Evolutionary conservation across 2,113 vertebrate species (phyloP), one percentile per base, ranked within the genome.

Genomic region (Ramphastos sulfuratus): DNA sequence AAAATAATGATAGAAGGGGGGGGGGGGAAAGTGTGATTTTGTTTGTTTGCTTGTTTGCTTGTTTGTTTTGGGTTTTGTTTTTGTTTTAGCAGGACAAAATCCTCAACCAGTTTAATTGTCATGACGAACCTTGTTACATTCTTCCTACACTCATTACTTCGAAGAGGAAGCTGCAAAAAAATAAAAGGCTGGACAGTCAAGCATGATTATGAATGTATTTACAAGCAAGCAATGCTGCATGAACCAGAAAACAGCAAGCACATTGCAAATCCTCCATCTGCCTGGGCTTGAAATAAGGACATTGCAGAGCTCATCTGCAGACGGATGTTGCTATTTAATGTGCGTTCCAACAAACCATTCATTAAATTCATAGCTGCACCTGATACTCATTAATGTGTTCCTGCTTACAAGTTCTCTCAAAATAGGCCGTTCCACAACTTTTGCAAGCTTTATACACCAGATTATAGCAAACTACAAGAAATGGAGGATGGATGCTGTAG

Each of bases 351-450:
- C 93, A 96, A 96, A 94, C 94, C 84, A 93, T 96, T 97, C 94
- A 92, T 94, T 95, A 96, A 92, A 96, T 97, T 96, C 93, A 95
- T 87, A 95, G 82, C 95, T 94, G 95, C 96, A 97, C 96, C 97
- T 96, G 97, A 96, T 82, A 89, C 88, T 69, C 94, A 95, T 97
- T 96, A 94, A 85, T 89, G 77, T 71, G 86, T 82, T 92, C 94
- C 93, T 95, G 83, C 93, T 90, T 92, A 31, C 75, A 89, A 89
- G 64, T 89, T 90, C 78, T 83, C 92, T 89, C 89, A 90, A 93
- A 95, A 94, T 91, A 94, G 72, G 28, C 84, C 81, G 23, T 37
- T 91, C 75, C 63, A 74, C 55, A 94, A 94, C 89, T 96, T 95
- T 54, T 52, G 70, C 70, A 85, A 91, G 81, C n/a, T 75, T 74